Evolutionary conservation across 2,888 invertebrate genomes (phyloP).

Genomic region (Drosophila kanekoi): DNA sequence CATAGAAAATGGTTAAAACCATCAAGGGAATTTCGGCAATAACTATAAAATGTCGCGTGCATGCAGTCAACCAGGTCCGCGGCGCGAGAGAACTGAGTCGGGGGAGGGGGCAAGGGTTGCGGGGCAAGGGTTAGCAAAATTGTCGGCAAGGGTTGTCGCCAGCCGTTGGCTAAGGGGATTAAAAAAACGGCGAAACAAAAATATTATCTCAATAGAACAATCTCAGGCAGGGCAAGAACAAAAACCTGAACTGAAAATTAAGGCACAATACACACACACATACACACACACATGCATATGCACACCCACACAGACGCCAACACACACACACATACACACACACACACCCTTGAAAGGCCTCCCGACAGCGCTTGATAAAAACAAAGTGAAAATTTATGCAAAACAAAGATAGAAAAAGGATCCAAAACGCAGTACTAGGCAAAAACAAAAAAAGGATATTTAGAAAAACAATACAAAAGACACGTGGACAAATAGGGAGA

Average conservation of each 20-base stretch:
- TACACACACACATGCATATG: neutral
- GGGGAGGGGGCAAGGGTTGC: neutral
- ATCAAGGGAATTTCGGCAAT: constrained; percentile 79
- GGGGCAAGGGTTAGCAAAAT: neutral
- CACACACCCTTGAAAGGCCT: constrained; percentile 31
- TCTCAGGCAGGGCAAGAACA: constrained; percentile 59
- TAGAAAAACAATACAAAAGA: constrained; percentile 48
- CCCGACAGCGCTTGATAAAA: constrained; percentile 59
- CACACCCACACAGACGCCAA: constrained; percentile 1
- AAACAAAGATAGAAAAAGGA: constrained; percentile 62
- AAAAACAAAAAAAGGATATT: constrained; percentile 22
- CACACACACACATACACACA: constrained; percentile 19
- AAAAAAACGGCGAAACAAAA: constrained; percentile 70
- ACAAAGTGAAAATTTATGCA: constrained; percentile 79
- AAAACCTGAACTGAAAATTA: constrained; percentile 54
- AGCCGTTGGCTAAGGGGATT: constrained; percentile 74
- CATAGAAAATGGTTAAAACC: constrained; percentile 73
- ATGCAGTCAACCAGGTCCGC: constrained; percentile 56
- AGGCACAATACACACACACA: constrained; percentile 38
- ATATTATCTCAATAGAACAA: constrained; percentile 77
- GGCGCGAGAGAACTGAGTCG: neutral
- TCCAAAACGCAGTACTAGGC: constrained; percentile 10
- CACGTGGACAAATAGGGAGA: constrained; percentile 27
- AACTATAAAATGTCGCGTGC: constrained; percentile 78
- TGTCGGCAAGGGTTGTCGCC: constrained; percentile 50